Conservation (phyloP, 2,113 vertebrate genomes). For the Sinocyclocheilus anshuiensis region DNA sequence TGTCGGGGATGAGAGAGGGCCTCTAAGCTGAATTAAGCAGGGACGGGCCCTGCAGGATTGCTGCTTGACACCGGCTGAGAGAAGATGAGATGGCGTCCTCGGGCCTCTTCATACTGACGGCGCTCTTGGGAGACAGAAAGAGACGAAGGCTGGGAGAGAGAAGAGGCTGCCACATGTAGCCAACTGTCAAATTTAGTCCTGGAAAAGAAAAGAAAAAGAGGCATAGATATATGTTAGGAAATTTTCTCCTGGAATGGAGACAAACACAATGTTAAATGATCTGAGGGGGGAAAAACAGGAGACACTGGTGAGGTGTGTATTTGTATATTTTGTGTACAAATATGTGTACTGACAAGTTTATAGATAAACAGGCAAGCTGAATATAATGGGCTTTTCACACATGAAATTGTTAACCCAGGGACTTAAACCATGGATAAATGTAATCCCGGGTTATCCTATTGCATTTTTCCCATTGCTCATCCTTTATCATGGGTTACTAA, state of each 20-base stretch:
- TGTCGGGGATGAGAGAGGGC: neutral
- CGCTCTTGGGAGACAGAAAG: conserved; percentile 1
- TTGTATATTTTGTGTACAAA: neutral
- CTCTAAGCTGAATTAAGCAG: conserved; percentile 45
- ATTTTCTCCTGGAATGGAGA: conserved; percentile 3
- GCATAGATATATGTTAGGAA: neutral
- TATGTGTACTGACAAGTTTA: neutral
- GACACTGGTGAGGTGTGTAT: neutral
- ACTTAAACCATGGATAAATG: neutral
- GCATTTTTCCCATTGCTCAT: neutral
- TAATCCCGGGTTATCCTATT: neutral
- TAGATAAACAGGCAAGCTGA: neutral
- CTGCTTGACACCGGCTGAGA: conserved; percentile 32
- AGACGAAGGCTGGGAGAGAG: neutral
- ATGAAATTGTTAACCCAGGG: neutral
- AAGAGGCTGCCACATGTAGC: neutral
- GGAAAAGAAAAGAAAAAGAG: neutral
- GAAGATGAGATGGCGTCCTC: conserved; percentile 24
- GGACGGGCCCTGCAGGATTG: conserved; percentile 38
- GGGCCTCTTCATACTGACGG: conserved; percentile 19
- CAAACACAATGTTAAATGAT: neutral
- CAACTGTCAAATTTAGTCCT: neutral
- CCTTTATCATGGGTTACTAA: too few relatives aligned
- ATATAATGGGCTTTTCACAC: neutral
- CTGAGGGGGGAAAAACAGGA: neutral